These are phyloP conservation scores for Notocelia uddmanniana DNA, from an alignment of 2,888 invertebrate species.

Conservation along the genomic window DNA sequence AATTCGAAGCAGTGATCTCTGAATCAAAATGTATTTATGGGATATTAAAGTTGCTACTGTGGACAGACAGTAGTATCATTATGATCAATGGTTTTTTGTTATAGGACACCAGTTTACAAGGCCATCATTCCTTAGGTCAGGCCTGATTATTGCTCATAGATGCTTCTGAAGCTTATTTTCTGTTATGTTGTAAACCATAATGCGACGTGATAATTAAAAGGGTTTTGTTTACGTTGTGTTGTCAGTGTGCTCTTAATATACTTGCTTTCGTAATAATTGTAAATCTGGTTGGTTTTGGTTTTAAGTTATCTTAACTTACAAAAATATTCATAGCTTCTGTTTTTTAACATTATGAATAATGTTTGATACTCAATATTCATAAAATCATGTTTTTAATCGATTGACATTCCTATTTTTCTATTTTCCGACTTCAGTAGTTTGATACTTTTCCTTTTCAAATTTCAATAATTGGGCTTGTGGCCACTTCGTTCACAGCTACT, in stretches of 20 bases:
- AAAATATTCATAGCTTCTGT: constrained; percentile 10
- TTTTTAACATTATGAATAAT: constrained; percentile 11
- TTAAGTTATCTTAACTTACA: constrained; percentile 30
- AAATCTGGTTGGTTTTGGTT: constrained; percentile 13
- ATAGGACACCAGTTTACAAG: constrained; percentile 84
- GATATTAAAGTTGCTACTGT: not conserved
- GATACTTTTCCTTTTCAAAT: not conserved
- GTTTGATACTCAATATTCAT: not conserved
- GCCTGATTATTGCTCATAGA: constrained; percentile 69
- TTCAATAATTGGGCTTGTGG: not conserved
- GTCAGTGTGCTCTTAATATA: constrained; percentile 65
- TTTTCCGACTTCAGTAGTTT: not conserved
- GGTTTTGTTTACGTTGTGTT: constrained; percentile 57
- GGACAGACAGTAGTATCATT: not conserved
- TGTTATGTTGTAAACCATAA: constrained; percentile 65
- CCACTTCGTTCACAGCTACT: not conserved
- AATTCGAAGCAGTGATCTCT: not conserved
- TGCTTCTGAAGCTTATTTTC: constrained; percentile 69
- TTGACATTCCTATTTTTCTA: not conserved
- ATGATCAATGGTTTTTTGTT: constrained; percentile 66
- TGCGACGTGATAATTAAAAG: constrained; percentile 65
- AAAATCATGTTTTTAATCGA: constrained; percentile 2
- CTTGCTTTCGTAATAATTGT: constrained; percentile 35
- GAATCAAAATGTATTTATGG: not conserved
- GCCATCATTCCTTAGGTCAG: constrained; percentile 84